Base-by-base conservation (phyloP, 37 sponge, comb jelly and placozoan genomes). In the Aphrocallistes beatrix region DNA sequence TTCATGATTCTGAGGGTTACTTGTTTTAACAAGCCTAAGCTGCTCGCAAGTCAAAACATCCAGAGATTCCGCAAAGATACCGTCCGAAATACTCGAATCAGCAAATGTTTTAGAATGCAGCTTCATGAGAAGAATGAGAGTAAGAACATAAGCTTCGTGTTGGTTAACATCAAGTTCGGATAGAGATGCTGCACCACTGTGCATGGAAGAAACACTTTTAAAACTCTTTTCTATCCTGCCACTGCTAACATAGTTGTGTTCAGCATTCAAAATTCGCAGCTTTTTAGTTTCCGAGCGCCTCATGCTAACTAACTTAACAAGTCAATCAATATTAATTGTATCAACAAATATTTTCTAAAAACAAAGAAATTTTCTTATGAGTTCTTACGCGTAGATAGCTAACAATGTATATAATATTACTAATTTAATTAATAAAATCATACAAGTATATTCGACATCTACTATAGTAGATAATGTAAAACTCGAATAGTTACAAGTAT, bases 41-140 rank as follows among this genome's bases (percentile, higher is more conserved):
- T 60, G 75, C 34, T 60, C 75, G n/a, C 75, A 60, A 60, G 75
- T 60, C 75, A 60, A 30, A 60, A 60, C 75, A 19, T 60, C 34
- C 10, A 60, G 75, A 19, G 75, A 60, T 60, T 60, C 75, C 8
- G 75, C 75, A 13, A 60, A 60, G 10, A 60, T 60, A 3, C 21
- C 75, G 21, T 30, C 75, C 3, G 75, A 19, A 32, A 13, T 28
- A 6, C 21, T 30, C 10, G 75, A 60, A 32, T 19, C 21, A 6
- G 21, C 75, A 60, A 60, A 25, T 8, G 1, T 60, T 30, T 60
- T 19, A 25, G 75, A 60, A 28, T 60, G 75, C 25, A 60, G 21
- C 34, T 60, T 60, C 75, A 60, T 60, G 1, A 60, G 75, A 21
- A 60, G 34, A 60, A 60, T 60, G 10, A 60, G 75, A 25, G 75